A percentile compares a stretch with the other conserved stretches of the same genome.
Conservation (phyloP, 1,140 invertebrate genomes). For the Drosophila littoralis region DNA sequence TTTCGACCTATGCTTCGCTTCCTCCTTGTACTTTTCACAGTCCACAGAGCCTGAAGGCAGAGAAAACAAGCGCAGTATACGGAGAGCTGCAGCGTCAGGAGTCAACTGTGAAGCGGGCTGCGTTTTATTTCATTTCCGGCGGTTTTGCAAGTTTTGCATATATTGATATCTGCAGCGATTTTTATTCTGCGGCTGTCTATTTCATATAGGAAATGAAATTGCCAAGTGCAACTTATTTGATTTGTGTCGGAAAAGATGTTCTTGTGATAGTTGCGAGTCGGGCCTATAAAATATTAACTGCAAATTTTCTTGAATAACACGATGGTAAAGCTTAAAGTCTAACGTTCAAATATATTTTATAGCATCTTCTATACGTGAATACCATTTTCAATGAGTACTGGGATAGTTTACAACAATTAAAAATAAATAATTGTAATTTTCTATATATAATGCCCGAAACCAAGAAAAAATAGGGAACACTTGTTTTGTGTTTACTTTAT, state of each 20-base stretch:
- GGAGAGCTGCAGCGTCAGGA: neutral
- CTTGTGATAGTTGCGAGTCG: neutral
- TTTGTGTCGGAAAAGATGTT: conserved; percentile 14
- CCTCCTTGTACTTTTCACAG: conserved; percentile 19
- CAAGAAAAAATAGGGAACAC: no score
- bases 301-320: conserved; percentile 2
- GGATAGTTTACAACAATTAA: no score
- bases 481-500: neutral
- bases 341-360: no score
- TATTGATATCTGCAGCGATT: conserved; percentile 20
- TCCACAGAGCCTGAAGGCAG: conserved; percentile 15
- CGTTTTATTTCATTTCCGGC: conserved; percentile 51
- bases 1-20: conserved; percentile 4
- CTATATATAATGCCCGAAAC: no score
- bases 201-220: conserved; percentile 33
- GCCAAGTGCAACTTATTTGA: conserved; percentile 40
- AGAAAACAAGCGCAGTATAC: conserved; percentile 8
- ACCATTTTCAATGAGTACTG: no score
- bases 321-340: no score
- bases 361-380: no score
- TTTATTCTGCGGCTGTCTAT: conserved; percentile 12
- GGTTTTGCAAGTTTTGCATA: conserved; percentile 21
- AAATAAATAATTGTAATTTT: no score
- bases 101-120: conserved; percentile 6
- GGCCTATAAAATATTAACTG: neutral